Evolutionary conservation across 2,113 vertebrate genomes (phyloP).

Genomic region (Oriolus oriolus): DNA sequence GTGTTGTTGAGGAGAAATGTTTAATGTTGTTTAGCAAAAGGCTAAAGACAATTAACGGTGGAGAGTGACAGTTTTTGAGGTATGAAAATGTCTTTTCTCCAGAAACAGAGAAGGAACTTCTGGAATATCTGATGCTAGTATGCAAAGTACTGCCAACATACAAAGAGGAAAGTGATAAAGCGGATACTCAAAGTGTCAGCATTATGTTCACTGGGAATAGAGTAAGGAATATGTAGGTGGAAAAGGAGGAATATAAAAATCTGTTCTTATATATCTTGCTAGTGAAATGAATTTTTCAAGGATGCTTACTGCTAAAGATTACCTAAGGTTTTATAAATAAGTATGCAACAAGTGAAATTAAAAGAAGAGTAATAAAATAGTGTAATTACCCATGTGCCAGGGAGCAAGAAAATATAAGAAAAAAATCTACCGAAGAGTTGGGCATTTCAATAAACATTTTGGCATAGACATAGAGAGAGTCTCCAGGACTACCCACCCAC

Average conservation of each 20-base stretch:
- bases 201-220: background rate
- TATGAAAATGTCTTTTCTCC: background rate
- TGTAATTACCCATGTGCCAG: background rate
- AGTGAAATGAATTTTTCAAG: background rate
- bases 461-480: background rate
- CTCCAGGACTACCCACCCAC: background rate
- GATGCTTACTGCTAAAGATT: background rate
- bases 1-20: background rate
- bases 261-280: background rate
- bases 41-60: background rate
- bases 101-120: background rate
- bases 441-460: background rate
- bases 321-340: background rate
- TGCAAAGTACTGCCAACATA: background rate
- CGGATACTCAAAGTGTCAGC: background rate
- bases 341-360: background rate
- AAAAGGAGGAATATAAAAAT: background rate
- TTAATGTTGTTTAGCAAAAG: background rate
- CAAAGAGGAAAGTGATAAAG: background rate
- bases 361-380: background rate
- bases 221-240: background rate
- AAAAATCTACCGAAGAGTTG: background rate
- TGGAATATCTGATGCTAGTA: background rate
- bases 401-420: background rate
- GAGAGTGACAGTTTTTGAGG: background rate